Evolutionary conservation across 2,113 vertebrate species (phyloP).

Genomic region (Prietella phreatophila): DNA sequence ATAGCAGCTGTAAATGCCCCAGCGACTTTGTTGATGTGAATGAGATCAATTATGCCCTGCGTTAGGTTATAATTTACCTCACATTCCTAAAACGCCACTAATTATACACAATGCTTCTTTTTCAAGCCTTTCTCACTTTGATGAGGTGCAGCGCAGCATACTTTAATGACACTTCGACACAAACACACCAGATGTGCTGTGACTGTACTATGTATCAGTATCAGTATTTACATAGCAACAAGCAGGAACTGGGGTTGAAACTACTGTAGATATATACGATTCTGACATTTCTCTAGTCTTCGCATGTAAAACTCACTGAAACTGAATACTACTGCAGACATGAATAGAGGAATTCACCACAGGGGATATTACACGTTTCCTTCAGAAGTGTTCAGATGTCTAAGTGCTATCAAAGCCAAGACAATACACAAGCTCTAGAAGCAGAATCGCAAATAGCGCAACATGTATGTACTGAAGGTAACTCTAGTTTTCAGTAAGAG

Average conservation of each 20-base stretch:
- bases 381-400: neutral
- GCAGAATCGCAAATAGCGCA: neutral
- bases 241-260: neutral
- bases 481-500: neutral
- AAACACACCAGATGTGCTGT: constrained; percentile 38
- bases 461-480: neutral
- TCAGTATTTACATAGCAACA: constrained; percentile 29
- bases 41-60: constrained; percentile 6
- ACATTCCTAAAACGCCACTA: constrained; percentile 35
- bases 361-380: neutral
- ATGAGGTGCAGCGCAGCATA: constrained; percentile 20
- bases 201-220: constrained; percentile 10
- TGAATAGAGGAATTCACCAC: neutral
- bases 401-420: neutral
- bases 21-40: constrained; percentile 31
- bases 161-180: constrained; percentile 30
- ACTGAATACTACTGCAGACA: too few species aligned
- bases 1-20: constrained; percentile 51
- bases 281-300: neutral
- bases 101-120: constrained; percentile 32
- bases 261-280: neutral
- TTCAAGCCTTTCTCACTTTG: constrained; percentile 20
- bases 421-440: neutral
- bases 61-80: constrained; percentile 41
- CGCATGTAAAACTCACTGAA: neutral